These are phyloP conservation scores for Sinocyclocheilus maitianheensis DNA, from an alignment of 2,113 vertebrate species.

Conservation along the genomic window DNA sequence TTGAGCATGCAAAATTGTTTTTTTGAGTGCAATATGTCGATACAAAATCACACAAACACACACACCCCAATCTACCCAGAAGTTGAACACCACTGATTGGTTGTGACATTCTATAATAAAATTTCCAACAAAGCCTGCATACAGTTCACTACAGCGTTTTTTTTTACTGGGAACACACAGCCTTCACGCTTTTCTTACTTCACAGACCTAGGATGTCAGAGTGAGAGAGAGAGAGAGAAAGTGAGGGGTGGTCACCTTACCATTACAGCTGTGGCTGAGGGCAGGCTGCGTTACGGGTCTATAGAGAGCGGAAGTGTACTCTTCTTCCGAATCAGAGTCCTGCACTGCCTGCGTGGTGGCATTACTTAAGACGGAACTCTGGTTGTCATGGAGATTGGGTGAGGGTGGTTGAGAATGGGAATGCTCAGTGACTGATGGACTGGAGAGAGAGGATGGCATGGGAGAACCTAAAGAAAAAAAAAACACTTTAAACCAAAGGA, in stretches of 20 bases:
- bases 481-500: slow-evolving; percentile 57
- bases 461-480: slow-evolving; percentile 75
- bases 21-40: neutral
- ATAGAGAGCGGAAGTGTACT: slow-evolving; percentile 71
- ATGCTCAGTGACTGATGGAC: slow-evolving; percentile 81
- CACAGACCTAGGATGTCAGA: neutral
- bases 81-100: neutral
- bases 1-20: neutral
- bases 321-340: slow-evolving; percentile 80
- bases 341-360: slow-evolving; percentile 77
- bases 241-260: slow-evolving; percentile 71
- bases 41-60: no score
- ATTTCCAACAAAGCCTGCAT: slow-evolving; percentile 8
- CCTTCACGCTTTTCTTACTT: slow-evolving; percentile 5
- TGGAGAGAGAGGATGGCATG: slow-evolving; percentile 81
- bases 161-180: neutral
- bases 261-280: slow-evolving; percentile 69
- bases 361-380: slow-evolving; percentile 83
- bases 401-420: slow-evolving; percentile 79
- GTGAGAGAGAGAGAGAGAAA: slow-evolving; percentile 41
- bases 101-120: slow-evolving; percentile 41
- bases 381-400: slow-evolving; percentile 83
- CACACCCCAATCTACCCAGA: slow-evolving; percentile 1
- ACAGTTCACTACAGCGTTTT: slow-evolving; percentile 15
- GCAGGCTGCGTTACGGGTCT: slow-evolving; percentile 65